Percentiles rank a stretch among this genome's conserved stretches.
Conservation (phyloP, 2,113 vertebrate species). For the Ardeotis arabs region DNA sequence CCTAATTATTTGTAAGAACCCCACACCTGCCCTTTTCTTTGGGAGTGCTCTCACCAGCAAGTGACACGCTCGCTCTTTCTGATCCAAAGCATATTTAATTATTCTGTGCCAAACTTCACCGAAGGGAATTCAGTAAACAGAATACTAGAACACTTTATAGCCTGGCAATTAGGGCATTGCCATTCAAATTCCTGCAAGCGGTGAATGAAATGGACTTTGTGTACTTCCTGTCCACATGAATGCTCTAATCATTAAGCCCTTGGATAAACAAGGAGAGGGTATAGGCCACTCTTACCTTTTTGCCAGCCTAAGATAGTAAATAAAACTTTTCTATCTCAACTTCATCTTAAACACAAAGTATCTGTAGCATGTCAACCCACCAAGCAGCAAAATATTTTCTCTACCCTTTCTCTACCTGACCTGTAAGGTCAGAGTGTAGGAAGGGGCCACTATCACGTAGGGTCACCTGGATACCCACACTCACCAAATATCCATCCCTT, state of each 20-base stretch:
- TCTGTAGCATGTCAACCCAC: background rate
- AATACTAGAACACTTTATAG: background rate
- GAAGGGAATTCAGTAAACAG: background rate
- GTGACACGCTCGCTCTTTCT: background rate
- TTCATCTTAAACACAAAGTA: background rate
- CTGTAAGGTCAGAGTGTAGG: background rate
- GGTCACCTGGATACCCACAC: background rate
- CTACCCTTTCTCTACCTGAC: background rate
- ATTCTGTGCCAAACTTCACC: background rate
- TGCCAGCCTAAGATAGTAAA: background rate
- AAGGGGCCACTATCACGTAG: rapidly evolving
- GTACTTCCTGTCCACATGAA: background rate
- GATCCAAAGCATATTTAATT: background rate
- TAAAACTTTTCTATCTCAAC: background rate
- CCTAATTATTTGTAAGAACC: background rate
- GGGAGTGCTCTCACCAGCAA: background rate
- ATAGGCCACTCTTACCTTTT: background rate
- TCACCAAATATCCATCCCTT: background rate
- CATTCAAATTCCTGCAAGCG: background rate
- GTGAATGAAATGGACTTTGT: slow-evolving; percentile 5
- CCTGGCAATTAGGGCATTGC: background rate
- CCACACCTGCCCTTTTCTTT: background rate
- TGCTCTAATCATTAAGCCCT: slow-evolving; percentile 1
- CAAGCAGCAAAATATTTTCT: background rate
- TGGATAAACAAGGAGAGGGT: background rate